Base-by-base conservation (phyloP, 2,797 vertebrate genomes). In the Syngnathus acus region DNA sequence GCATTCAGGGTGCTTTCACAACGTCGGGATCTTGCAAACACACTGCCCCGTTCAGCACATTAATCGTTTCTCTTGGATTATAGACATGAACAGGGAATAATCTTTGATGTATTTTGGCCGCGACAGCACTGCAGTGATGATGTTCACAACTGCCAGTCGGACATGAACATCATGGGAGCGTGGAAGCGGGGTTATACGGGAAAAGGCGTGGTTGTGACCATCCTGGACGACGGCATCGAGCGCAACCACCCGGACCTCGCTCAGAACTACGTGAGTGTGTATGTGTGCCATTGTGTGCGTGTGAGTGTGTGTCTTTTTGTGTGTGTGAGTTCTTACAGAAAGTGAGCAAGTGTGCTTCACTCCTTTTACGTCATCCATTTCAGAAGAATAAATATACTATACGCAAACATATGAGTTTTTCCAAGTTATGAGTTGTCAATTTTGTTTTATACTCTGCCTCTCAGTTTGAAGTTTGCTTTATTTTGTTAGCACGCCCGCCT, bases 111-210 rank as follows among this genome's bases (percentile, higher is more conserved):
- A 13, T 21, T n/a, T 42, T 43, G 21, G 50, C 63, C 51, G 70
- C 62, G 70, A 5, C 78, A 98, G 97, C 95, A 99, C 84, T 98
- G 97, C 89, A 99, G 93, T 19, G 97, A 97, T 64, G 95, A 96
- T 60, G 91, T 93, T 11, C 93, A 97, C 69, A 96, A 96, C 81
- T 99, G 97, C 84, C 96, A 98, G 74, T 98, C 96, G 2, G 96
- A 98, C 86, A 99, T 99, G 97, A 99, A 99, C 84, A 95, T 99
- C 68, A 92, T 98, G 86, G 96, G 95, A n/a, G 97, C 97, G 13
- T 99, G 97, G 97, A 97, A 94, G 84, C 92, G 93, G 82, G 97
- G 97, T 74, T 99, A 97, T 88, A 98, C 97, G 0, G 97, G 97
- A n/a, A 97, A 95, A 89, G 93, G 96, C 16, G 93, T 99, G 47